Base-by-base conservation (phyloP, 1,140 invertebrate species). In the Scaptomyza graminum region DNA sequence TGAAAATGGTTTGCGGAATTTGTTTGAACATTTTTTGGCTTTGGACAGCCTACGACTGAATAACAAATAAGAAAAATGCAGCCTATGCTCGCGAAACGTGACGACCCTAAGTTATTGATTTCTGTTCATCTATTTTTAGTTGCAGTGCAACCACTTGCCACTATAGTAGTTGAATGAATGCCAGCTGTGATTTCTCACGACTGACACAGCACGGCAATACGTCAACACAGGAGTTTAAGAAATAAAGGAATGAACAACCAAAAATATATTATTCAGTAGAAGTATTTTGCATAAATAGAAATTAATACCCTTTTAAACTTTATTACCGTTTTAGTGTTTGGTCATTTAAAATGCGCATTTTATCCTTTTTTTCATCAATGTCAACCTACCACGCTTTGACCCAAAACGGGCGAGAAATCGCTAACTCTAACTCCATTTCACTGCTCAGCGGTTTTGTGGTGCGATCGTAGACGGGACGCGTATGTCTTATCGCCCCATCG, bases 391-490 rank as follows among this genome's bases (percentile, higher is more conserved):
- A 88, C 73, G 69, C 72, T 92, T 63, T 92, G 92, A 34, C 94
- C 94, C 87, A 93, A 93, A n/a, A 95, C 93, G 7, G 94, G 94
- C 72, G 94, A 94, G 90, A 95, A 94, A 90, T 93, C 94, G 63
- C 82, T 78, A 41, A 72, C 52, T 43, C 67, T 13, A 61, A 61
- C 2, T 64, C 67, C 16, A 61, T 64, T 2, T 49, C 37, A 63
- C 34, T 25, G 37, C 46, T 56, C 61, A 41, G 79, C 5, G 95
- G 95, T 76, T 95, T 95, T 5, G 93, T 93, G 34, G 93, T 93
- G 68, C 95, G 93, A 91, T 95, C 94, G 80, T 95, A 93, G 25
- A 91, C 83, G n/a, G 94, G 94, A n/a, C 59, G 50, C 1, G 25
- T n/a, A 12, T 41, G 46, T 4, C 13, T 11, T 22, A 15, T 2